Base-by-base conservation (phyloP, 2,888 invertebrate genomes). In the Thera britannica region DNA sequence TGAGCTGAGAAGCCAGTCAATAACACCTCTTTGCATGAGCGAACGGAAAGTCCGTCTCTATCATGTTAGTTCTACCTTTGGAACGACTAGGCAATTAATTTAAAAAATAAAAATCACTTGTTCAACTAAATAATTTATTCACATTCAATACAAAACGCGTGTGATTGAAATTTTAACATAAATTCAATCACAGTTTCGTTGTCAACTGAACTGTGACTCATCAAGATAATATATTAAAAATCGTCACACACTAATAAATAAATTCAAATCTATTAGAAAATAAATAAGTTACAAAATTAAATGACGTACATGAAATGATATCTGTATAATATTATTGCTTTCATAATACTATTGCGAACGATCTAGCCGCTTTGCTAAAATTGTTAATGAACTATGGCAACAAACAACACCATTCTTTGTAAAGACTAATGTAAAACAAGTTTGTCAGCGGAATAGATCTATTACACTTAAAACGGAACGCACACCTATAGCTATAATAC, bases 91-190 rank as follows among this genome's bases (percentile, higher is more conserved):
- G 38, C 38, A 38, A 38, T 38, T 38, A 9, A 46, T 9, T 9
- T 9, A 46, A 46, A 34, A 58, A 77, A 79, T 76, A 76, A 81
- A 83, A 85, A 78, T 72, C 70, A 71, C 58, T 58, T 59, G 79
- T 86, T 86, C 85, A 93, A 92, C 92, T 93, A 92, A 91, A 92
- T 92, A 88, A 89, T 93, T 93, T 93, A 93, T 93, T 93, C 90
- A 93, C 93, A 93, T 93, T 91, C 92, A 93, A 93, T 93, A 92
- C 92, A 93, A 93, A 93, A 93, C 90, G 86, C 85, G 91, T 89
- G 92, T 90, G 91, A 89, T 83, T 82, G 86, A 74, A 86, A 83
- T 86, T 90, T 88, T 89, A 90, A 93, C 85, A 91, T 91, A 83
- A 83, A 82, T 88, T 85, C 78, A 88, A 23, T 87, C 85, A 88